Conservation (phyloP, 2,888 invertebrate genomes). For the Corythucha ciliata region DNA sequence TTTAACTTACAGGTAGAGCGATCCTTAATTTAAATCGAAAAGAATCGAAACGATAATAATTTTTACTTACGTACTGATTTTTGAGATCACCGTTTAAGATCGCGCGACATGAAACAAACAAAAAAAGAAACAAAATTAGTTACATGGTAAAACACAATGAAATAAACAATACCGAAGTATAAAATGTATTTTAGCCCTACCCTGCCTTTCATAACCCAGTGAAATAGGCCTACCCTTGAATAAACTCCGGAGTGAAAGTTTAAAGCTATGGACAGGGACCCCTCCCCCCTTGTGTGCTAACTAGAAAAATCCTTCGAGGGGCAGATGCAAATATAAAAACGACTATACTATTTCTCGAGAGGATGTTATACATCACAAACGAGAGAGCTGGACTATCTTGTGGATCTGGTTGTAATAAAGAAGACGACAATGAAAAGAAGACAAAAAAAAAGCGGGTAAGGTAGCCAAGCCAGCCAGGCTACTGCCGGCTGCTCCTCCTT, state of each 20-base stretch:
- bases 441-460: too few species aligned
- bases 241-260: too few species aligned
- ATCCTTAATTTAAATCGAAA: neutral
- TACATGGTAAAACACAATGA: neutral
- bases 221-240: too few species aligned
- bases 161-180: too few species aligned
- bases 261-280: too few species aligned
- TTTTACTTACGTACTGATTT: conserved; percentile 26
- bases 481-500: conserved; percentile 11
- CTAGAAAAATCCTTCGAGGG: too few species aligned
- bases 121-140: conserved; percentile 4
- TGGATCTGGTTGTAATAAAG: conserved; percentile 22
- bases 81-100: too few species aligned
- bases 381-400: conserved; percentile 6
- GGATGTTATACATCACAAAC: conserved; percentile 12
- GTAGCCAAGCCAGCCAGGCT: conserved; percentile 1
- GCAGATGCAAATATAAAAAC: too few species aligned
- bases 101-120: conserved; percentile 25
- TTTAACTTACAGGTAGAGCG: too few species aligned
- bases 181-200: too few species aligned
- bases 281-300: too few species aligned
- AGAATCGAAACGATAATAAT: neutral
- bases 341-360: neutral
- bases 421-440: conserved; percentile 23
- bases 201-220: too few species aligned